These are phyloP conservation scores for Tragelaphus buxtoni DNA, from an alignment of 2,113 vertebrate genomes.

Conservation along the genomic window DNA sequence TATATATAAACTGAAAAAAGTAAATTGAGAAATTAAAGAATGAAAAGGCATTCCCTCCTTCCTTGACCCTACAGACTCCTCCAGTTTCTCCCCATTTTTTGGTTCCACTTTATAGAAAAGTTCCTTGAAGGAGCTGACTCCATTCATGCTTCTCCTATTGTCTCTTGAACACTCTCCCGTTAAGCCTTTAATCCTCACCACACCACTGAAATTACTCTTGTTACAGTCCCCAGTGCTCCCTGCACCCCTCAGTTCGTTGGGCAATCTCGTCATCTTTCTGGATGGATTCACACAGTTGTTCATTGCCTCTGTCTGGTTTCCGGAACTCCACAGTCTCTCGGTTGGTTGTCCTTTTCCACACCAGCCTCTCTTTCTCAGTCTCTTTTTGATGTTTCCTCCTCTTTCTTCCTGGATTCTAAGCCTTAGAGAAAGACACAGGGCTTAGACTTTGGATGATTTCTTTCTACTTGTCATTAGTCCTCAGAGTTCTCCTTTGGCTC, in stretches of 20 bases:
- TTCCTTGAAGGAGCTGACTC: neutral
- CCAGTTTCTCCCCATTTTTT: neutral
- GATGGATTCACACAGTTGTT: neutral
- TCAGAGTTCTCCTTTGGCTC: neutral
- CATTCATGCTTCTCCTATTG: neutral
- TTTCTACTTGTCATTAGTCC: neutral
- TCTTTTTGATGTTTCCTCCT: neutral
- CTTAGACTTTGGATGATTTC: neutral
- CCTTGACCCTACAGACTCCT: neutral
- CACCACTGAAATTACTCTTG: neutral
- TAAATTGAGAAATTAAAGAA: neutral
- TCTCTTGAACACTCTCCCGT: neutral
- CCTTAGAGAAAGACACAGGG: neutral
- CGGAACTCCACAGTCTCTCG: neutral
- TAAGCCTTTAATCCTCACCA: neutral
- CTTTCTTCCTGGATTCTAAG: neutral
- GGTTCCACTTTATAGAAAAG: neutral
- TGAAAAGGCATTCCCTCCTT: neutral
- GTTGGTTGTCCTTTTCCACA: neutral
- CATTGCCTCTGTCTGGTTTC: neutral
- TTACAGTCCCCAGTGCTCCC: neutral
- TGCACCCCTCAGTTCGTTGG: neutral
- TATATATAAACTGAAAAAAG: neutral
- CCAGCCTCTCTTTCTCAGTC: neutral
- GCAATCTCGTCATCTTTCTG: neutral